Evolutionary conservation across 2,888 invertebrate genomes (phyloP).

Genomic region (Dicranocentrus wangi): DNA sequence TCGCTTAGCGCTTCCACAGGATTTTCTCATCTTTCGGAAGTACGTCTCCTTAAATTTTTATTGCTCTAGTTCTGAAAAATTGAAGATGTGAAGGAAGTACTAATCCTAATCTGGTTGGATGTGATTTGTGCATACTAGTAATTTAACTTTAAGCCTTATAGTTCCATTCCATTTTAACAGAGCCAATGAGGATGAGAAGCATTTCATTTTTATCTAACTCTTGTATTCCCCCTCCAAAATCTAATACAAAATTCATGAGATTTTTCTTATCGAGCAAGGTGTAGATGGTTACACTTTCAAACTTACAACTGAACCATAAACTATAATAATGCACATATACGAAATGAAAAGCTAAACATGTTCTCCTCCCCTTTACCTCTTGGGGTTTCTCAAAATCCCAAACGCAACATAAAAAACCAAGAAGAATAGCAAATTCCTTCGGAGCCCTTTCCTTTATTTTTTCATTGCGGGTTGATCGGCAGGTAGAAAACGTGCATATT

Average conservation of each 20-base stretch:
- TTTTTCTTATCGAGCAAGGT: background rate
- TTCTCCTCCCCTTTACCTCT: no score
- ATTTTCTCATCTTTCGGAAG: background rate
- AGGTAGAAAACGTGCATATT: no score
- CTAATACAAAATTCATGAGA: constrained; percentile 17
- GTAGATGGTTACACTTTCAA: background rate
- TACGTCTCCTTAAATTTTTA: constrained; percentile 1
- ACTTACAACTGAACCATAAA: background rate
- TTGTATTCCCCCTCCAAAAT: background rate
- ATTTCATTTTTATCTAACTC: no score
- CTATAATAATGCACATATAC: background rate
- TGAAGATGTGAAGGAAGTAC: background rate
- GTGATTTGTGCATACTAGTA: no score
- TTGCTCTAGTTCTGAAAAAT: background rate
- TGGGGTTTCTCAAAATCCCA: no score
- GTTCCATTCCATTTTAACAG: no score
- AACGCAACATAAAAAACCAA: background rate
- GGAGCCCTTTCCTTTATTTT: no score
- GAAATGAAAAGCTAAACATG: background rate
- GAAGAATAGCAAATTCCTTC: background rate
- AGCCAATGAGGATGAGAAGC: no score
- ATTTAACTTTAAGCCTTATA: no score
- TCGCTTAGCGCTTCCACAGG: no score
- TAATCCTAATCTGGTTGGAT: no score
- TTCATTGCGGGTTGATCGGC: no score